Conservation (phyloP, 2,888 invertebrate genomes). For the Brassicogethes aeneus region DNA sequence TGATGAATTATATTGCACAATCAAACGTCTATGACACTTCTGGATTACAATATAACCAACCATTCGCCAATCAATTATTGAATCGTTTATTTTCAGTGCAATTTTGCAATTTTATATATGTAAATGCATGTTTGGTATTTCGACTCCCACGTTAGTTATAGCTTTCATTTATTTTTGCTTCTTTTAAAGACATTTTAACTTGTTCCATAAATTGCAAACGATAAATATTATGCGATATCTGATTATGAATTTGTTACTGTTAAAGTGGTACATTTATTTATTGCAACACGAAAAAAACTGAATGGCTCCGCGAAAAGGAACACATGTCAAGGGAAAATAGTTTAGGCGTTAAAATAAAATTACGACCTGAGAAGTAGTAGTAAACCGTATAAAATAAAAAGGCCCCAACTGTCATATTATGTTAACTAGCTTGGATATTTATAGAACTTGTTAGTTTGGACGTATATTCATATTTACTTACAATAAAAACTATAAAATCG, state of each 20-base stretch:
- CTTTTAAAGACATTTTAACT: constrained; percentile 10
- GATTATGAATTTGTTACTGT: constrained; percentile 1
- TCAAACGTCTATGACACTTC: too few species aligned
- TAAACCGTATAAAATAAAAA: neutral
- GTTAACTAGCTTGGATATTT: neutral
- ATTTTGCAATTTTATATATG: too few species aligned
- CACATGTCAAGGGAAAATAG: neutral
- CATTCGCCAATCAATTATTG: too few species aligned
- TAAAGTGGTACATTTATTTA: neutral
- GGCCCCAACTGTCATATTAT: neutral
- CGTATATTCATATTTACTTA: neutral
- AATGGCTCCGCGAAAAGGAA: too few species aligned
- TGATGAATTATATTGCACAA: neutral
- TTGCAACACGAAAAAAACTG: neutral
- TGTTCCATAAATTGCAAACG: constrained; percentile 6
- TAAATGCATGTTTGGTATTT: too few species aligned
- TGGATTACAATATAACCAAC: too few species aligned
- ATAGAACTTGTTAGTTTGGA: neutral
- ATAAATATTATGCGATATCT: neutral
- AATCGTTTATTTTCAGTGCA: too few species aligned
- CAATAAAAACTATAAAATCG: constrained; percentile 3
- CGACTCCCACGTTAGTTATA: constrained; percentile 26
- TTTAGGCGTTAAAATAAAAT: neutral
- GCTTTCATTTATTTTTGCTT: constrained; percentile 23
- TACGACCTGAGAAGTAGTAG: neutral